Conservation (phyloP, 2,888 invertebrate genomes). For the Cataglyphis albicans region DNA sequence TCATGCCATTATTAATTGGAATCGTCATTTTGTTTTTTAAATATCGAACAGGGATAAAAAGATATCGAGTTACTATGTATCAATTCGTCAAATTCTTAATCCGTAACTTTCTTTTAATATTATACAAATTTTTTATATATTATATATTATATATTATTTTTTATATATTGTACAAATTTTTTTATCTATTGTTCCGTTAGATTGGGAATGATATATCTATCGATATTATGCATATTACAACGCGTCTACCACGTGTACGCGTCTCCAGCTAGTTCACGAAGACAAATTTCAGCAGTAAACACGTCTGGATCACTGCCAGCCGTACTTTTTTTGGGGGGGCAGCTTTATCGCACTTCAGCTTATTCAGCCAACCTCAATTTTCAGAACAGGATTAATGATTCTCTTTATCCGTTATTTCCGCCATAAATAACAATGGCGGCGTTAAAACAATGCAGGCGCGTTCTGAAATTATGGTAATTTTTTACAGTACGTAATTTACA, state of each 20-base stretch:
- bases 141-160: no score
- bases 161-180: not conserved
- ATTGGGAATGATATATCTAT: not conserved
- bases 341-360: slow-evolving; percentile 75
- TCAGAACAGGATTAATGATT: slow-evolving; percentile 73
- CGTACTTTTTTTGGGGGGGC: slow-evolving; percentile 70
- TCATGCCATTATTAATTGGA: not conserved
- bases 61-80: not conserved
- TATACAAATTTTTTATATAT: not conserved
- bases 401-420: slow-evolving; percentile 61
- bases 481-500: slow-evolving; percentile 46
- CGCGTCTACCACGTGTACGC: slow-evolving; percentile 60
- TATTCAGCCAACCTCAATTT: slow-evolving; percentile 75
- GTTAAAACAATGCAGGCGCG: slow-evolving; percentile 48
- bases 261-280: slow-evolving; percentile 71
- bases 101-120: not conserved
- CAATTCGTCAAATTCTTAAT: not conserved
- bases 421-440: slow-evolving; percentile 57
- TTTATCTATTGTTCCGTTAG: not conserved
- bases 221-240: slow-evolving; percentile 25
- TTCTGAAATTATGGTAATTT: slow-evolving; percentile 52
- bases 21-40: not conserved
- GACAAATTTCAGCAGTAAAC: slow-evolving; percentile 78
- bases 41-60: not conserved
- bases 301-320: slow-evolving; percentile 76